Conservation (phyloP, 2,797 vertebrate species). For the Bucorvus abyssinicus region DNA sequence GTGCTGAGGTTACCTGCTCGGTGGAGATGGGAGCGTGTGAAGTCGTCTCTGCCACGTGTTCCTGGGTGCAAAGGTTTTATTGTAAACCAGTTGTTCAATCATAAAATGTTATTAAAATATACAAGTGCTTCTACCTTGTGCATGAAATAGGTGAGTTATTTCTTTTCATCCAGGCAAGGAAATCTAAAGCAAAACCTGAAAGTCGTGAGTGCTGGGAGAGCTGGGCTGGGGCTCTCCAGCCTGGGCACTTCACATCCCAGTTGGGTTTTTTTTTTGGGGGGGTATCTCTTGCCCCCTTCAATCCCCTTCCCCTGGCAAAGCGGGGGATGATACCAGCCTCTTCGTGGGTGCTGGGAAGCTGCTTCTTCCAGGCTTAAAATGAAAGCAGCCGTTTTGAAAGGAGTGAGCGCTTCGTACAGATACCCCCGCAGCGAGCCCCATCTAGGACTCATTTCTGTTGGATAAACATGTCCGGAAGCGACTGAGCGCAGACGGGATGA, state of each 20-base stretch:
- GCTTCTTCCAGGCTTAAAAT: background rate
- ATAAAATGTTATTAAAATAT: background rate
- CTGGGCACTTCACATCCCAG: accelerated
- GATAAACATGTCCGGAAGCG: background rate
- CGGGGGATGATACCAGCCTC: background rate
- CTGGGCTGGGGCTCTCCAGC: background rate
- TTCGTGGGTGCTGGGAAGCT: background rate
- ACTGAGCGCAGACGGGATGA: accelerated
- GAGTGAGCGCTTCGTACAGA: background rate
- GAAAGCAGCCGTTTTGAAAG: background rate
- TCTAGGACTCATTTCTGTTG: background rate
- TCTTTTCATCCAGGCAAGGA: background rate
- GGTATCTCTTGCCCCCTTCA: background rate
- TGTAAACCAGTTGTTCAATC: background rate
- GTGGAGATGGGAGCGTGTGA: background rate
- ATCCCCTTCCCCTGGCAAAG: background rate
- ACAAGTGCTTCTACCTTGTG: background rate
- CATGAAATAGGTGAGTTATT: background rate
- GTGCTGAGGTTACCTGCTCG: background rate
- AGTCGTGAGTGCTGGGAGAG: accelerated
- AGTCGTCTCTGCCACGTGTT: background rate
- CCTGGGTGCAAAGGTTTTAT: background rate
- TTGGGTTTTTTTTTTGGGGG: accelerated
- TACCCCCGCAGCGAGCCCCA: accelerated
- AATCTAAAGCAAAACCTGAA: background rate